Evolutionary conservation across 53 echinoderm and acorn worm species (phyloP).

Genomic region (Actinopyga echinites): DNA sequence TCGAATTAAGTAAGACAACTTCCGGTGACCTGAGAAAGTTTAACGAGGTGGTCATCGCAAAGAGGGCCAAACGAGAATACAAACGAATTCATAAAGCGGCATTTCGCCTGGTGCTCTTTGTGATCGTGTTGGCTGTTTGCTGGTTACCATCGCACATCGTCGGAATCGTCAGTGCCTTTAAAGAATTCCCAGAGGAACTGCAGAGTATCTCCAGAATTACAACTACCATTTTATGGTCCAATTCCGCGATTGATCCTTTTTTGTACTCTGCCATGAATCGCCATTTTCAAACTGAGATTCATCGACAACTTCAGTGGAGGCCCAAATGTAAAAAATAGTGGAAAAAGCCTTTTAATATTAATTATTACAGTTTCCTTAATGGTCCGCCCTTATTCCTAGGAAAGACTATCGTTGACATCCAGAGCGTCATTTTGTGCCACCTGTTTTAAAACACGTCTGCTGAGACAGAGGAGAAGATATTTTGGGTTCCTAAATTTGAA

Average conservation of each 20-base stretch:
- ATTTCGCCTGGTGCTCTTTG: background rate
- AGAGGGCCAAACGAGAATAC: background rate
- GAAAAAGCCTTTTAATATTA: too few relatives aligned
- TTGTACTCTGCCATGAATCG: constrained; percentile 34
- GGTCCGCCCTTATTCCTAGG: too few relatives aligned
- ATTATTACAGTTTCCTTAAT: too few relatives aligned
- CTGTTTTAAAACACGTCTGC: too few relatives aligned
- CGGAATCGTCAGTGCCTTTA: constrained; percentile 21
- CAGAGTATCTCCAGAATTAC: background rate
- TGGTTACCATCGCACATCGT: constrained; percentile 9
- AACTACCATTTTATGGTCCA: constrained; percentile 15
- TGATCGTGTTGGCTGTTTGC: background rate
- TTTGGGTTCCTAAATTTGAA: too few relatives aligned
- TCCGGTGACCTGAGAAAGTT: background rate
- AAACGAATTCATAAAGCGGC: background rate
- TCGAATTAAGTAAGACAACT: too few relatives aligned
- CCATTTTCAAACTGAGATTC: constrained; percentile 12
- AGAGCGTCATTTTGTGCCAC: too few relatives aligned
- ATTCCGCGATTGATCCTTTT: constrained; percentile 26
- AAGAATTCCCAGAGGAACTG: background rate
- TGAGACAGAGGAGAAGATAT: too few relatives aligned
- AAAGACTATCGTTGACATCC: too few relatives aligned
- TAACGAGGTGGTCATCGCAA: background rate
- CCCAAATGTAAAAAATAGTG: too few relatives aligned
- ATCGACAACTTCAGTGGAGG: background rate